Percentiles rank a stretch among this genome's conserved stretches.
These are phyloP conservation scores for Pogona vitticeps DNA, from an alignment of 2,113 vertebrate species.

Conservation along the genomic window DNA sequence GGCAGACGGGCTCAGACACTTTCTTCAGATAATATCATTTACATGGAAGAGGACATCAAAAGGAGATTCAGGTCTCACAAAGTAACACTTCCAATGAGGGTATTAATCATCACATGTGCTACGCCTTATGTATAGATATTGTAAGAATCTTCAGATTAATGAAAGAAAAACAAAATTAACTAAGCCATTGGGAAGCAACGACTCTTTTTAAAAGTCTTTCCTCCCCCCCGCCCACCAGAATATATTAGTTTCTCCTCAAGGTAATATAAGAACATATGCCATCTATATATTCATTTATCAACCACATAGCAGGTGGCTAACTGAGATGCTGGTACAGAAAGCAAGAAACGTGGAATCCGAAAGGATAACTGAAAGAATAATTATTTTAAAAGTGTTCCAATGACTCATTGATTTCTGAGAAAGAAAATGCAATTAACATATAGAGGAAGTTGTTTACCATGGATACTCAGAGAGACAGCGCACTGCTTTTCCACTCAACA, in stretches of 20 bases:
- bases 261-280: not conserved
- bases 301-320: not conserved
- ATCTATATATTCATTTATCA: not conserved
- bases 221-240: not conserved
- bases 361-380: fast-evolving
- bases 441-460: constrained; percentile 2
- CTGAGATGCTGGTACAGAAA: not conserved
- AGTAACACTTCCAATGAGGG: not conserved
- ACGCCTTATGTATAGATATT: not conserved
- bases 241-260: not conserved
- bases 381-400: not conserved
- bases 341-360: not conserved
- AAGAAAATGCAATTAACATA: constrained; percentile 5
- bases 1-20: not conserved
- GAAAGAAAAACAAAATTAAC: not conserved
- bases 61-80: not conserved
- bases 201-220: not conserved
- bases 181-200: not conserved
- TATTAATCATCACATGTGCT: not conserved
- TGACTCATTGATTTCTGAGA: not conserved
- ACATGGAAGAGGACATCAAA: not conserved
- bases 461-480: not conserved
- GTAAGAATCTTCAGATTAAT: not conserved
- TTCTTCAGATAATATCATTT: not conserved
- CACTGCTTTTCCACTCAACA: not conserved